phyloP scores from a whole-genome alignment of 2,797 vertebrate species.

The Ptychadena robeensis region DNA sequence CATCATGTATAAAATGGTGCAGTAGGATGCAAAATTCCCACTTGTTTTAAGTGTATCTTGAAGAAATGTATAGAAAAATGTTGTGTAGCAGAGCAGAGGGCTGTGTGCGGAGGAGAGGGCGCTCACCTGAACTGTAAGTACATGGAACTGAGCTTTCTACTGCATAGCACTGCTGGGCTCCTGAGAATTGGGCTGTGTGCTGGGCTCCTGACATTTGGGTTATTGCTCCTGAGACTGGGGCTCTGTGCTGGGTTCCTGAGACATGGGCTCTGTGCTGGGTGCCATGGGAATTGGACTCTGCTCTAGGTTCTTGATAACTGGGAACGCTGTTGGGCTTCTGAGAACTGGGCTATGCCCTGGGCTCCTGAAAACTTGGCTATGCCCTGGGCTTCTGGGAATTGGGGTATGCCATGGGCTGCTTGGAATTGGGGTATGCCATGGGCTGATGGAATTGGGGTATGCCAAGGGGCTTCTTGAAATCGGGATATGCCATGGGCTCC shows the following conservation, averaged over 20 bases:
- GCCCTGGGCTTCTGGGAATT: no score
- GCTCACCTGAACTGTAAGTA: conserved; percentile 76
- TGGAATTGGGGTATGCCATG: no score
- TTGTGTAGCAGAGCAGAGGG: conserved; percentile 83
- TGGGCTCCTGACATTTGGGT: no score
- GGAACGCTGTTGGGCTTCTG: no score
- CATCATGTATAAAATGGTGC: conserved; percentile 99
- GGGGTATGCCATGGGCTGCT: no score
- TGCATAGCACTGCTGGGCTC: conserved; percentile 22
- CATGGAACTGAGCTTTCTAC: not conserved
- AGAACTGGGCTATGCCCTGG: no score
- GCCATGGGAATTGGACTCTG: not conserved
- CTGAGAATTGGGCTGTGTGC: no score
- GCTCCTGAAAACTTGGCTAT: no score
- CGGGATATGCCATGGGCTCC: no score
- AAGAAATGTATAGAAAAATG: conserved; percentile 84
- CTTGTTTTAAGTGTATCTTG: conserved; percentile 87
- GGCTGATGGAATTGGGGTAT: no score
- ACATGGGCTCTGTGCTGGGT: not conserved
- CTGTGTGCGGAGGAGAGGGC: conserved; percentile 76
- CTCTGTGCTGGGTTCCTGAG: not conserved
- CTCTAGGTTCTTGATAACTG: no score
- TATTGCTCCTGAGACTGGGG: not conserved
- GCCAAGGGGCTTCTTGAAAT: no score
- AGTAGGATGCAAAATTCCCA: conserved; percentile 99